phyloP scores from a whole-genome alignment of 2,888 invertebrate genomes.

The Scaptomyza reducta region DNA sequence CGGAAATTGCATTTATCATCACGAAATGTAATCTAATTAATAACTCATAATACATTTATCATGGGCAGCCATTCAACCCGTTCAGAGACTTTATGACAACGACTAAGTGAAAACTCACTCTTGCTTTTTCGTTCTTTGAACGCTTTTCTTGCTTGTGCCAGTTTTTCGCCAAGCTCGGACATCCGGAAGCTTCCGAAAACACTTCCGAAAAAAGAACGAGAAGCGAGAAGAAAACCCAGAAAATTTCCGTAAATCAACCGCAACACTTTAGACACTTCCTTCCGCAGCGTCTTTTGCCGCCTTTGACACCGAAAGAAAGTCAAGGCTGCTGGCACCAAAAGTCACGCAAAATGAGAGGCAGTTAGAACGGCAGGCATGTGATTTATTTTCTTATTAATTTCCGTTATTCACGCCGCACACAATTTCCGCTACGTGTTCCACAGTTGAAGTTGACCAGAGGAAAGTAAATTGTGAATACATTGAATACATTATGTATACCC shows the following conservation, averaged over 20 bases:
- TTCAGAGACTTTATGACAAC: slow-evolving; percentile 39
- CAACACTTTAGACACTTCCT: slow-evolving; percentile 65
- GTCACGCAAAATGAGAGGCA: slow-evolving; percentile 23
- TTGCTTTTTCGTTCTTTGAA: background rate
- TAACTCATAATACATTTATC: slow-evolving; percentile 52
- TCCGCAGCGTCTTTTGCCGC: slow-evolving; percentile 47
- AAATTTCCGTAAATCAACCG: slow-evolving; percentile 64
- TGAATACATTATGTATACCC: slow-evolving; percentile 49
- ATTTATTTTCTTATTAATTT: slow-evolving; percentile 75
- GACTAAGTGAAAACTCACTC: slow-evolving; percentile 48
- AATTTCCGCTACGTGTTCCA: slow-evolving; percentile 64
- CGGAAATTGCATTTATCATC: slow-evolving; percentile 39
- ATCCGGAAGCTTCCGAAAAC: slow-evolving; percentile 57
- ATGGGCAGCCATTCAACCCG: slow-evolving; percentile 38
- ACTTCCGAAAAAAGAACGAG: slow-evolving; percentile 38
- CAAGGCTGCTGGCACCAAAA: slow-evolving; percentile 27
- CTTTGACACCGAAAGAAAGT: slow-evolving; percentile 51
- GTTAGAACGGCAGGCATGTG: slow-evolving; percentile 59
- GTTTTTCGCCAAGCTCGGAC: slow-evolving; percentile 42
- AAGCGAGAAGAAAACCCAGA: slow-evolving; percentile 13
- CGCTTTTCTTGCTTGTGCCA: slow-evolving; percentile 19
- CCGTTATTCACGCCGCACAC: slow-evolving; percentile 68
- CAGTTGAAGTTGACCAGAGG: slow-evolving; percentile 40
- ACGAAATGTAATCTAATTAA: slow-evolving; percentile 39
- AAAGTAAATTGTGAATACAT: slow-evolving; percentile 41